phyloP scores from a whole-genome alignment of 2,797 vertebrate species.

The Micropoecilia bifurca region DNA sequence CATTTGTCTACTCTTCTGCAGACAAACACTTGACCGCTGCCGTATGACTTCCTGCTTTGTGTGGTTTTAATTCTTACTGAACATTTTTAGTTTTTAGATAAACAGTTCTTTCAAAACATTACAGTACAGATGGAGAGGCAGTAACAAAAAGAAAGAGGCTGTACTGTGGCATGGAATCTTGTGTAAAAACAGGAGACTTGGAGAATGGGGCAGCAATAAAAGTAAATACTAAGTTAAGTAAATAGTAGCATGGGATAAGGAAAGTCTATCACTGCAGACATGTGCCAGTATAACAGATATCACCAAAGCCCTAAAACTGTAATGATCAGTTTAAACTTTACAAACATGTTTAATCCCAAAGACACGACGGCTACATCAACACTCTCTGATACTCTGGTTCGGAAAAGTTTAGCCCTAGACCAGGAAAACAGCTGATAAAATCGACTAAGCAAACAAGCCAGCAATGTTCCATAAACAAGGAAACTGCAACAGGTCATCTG shows the following conservation, averaged over 20 bases:
- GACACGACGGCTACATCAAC: neutral
- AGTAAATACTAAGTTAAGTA: neutral
- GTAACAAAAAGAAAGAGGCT: neutral
- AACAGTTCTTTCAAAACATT: neutral
- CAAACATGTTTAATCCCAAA: neutral
- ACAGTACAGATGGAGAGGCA: slow-evolving; percentile 1
- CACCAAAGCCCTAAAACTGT: neutral
- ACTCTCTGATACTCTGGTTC: no score
- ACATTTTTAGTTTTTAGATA: neutral
- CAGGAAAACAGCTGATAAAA: neutral
- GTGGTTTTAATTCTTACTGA: neutral
- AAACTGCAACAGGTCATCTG: neutral
- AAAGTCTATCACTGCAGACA: neutral
- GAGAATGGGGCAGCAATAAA: neutral
- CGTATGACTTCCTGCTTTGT: neutral
- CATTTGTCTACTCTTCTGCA: neutral
- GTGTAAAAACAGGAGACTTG: neutral
- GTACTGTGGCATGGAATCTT: neutral
- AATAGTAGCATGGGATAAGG: neutral
- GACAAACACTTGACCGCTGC: neutral
- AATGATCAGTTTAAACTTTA: neutral
- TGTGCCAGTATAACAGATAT: neutral
- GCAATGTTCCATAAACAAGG: neutral
- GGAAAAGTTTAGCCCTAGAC: neutral
- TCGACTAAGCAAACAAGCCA: neutral